Percentiles rank a stretch among this genome's conserved stretches.
phyloP scores from a whole-genome alignment of 2,113 vertebrate genomes.

The Platichthys stellatus region DNA sequence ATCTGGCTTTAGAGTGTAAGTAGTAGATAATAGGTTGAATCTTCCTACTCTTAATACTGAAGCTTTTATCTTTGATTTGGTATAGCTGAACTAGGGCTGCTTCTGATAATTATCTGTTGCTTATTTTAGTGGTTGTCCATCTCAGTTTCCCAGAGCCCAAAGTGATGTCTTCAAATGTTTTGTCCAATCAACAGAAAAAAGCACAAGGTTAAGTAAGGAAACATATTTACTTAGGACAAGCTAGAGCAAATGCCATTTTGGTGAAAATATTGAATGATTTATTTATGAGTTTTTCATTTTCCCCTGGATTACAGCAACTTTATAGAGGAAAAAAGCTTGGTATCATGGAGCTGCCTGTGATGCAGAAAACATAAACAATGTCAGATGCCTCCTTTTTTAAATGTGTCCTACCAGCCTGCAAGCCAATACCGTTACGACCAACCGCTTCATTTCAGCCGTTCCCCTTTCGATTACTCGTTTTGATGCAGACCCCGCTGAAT shows the following conservation, averaged over 20 bases:
- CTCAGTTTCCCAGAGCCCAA: not conserved
- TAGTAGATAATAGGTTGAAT: no score
- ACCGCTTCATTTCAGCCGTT: no score
- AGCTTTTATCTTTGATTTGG: not conserved
- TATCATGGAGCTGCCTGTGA: not conserved
- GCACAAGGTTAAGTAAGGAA: no score
- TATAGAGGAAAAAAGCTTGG: conserved; percentile 19
- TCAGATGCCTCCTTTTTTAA: conserved; percentile 16
- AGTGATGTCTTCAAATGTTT: not conserved
- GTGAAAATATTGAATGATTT: no score
- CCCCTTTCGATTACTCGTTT: no score
- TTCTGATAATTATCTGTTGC: not conserved
- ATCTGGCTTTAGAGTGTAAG: no score
- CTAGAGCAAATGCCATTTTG: no score
- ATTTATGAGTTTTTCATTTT: no score
- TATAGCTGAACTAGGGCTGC: not conserved
- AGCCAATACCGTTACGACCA: no score
- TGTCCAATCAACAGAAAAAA: not conserved
- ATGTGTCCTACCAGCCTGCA: not conserved
- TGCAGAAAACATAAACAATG: conserved; percentile 6
- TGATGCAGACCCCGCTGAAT: no score
- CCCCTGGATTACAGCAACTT: conserved; percentile 4
- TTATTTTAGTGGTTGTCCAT: not conserved
- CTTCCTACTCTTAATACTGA: no score
- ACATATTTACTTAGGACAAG: no score